Evolutionary conservation across 2,888 invertebrate genomes (phyloP), one percentile per base, ranked within the genome.

Genomic region (Hoplodrina ambigua): DNA sequence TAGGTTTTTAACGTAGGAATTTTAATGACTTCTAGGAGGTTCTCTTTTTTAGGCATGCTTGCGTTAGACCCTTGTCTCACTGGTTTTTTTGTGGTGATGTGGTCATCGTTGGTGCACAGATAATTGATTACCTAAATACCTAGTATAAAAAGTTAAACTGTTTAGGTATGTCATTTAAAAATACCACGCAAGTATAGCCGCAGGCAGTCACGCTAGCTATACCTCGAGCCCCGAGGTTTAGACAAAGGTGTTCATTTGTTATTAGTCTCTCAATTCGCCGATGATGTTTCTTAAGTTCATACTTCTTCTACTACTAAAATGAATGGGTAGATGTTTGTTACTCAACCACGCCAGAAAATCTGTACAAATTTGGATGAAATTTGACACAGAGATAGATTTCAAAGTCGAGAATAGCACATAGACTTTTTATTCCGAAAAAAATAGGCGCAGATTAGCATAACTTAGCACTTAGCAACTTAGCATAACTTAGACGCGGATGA

Each of bases 201-300:
- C 50, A 25, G 50, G 25, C 15, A 55, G 25, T 68, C 37, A 67
- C 68, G 67, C 37, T 3, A 41, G 8, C 15, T 10, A 55, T 30
- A 54, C 19, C 1, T 37, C 41, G 2, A 41, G 41, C 13, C 44
- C 8, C 8, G 8, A 52, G 52, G 52, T 17, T 20, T 41, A 13
- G 10, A 37, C 33, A 17, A 54, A 46, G 20, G n/a, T 66, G 3
- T 46, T 15, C 33, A 33, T 54, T 44, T 53, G 20, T 67, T 46
- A 66, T 66, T 66, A 67, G 46, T 53, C 10, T 53, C n/a, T 66
- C 20, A 46, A 53, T 46, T 44, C 13, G 3, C 6, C 19, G 53
- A 44, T 53, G 1, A 46, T 15, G 15, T 11, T 33, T 54, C 33
- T 2, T 53, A 13, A 25, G 25, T 25, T 25, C 25, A 25, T 25